These are phyloP conservation scores for Drosophila eohydei DNA, from an alignment of 2,888 invertebrate species.

Conservation along the genomic window DNA sequence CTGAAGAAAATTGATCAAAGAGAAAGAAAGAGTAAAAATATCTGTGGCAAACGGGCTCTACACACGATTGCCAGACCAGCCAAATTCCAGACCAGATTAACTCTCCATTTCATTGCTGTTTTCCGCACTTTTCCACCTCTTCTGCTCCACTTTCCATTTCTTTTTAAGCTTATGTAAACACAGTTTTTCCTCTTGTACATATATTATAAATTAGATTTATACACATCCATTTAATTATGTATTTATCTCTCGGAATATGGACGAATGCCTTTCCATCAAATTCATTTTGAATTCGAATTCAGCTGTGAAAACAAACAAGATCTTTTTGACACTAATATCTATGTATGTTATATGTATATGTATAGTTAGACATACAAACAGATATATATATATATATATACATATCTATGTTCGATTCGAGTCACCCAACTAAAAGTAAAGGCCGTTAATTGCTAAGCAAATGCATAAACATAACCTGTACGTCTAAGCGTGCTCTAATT, in stretches of 20 bases:
- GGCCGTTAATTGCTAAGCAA: conserved; percentile 69
- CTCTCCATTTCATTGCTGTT: neutral
- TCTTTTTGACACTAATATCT: conserved; percentile 24
- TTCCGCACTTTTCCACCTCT: conserved; percentile 1
- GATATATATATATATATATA: neutral
- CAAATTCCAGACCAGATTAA: conserved; percentile 41
- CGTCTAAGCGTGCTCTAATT: neutral
- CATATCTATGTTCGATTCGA: neutral
- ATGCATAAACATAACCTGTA: conserved; percentile 67
- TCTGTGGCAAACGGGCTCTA: conserved; percentile 4
- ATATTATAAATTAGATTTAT: too few species aligned
- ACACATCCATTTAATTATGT: neutral
- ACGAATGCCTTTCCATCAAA: conserved; percentile 37
- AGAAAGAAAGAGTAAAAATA: neutral
- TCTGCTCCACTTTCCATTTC: conserved; percentile 32
- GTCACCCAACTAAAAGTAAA: conserved; percentile 28
- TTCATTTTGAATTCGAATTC: conserved; percentile 18
- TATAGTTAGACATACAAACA: neutral
- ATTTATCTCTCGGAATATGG: neutral
- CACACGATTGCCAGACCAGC: conserved; percentile 15
- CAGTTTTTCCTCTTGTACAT: neutral
- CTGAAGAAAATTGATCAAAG: neutral
- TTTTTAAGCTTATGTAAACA: conserved; percentile 30
- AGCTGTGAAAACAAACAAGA: conserved; percentile 31
- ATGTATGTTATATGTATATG: neutral